Percentiles rank a stretch among this genome's conserved stretches.
These are phyloP conservation scores for Sphaerophoria taeniata DNA, from an alignment of 2,888 invertebrate genomes.

Conservation along the genomic window DNA sequence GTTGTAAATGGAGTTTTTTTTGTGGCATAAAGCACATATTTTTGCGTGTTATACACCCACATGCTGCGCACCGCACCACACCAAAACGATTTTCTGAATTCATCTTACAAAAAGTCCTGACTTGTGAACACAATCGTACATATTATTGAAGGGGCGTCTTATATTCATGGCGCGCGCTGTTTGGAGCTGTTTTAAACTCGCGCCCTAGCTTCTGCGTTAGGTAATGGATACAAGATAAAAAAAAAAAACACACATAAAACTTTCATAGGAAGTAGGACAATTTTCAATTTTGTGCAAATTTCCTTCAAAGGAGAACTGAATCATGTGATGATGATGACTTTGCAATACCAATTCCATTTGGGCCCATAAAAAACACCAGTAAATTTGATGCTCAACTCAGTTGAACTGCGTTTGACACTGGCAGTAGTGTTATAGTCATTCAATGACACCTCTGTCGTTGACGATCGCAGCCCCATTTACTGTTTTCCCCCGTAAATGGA, in stretches of 20 bases:
- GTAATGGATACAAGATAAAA: neutral
- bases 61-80: neutral
- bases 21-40: constrained; percentile 25
- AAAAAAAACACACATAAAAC: neutral
- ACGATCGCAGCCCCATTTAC: constrained; percentile 38
- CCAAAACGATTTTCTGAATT: neutral
- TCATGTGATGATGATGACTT: constrained; percentile 59
- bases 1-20: constrained; percentile 24
- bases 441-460: constrained; percentile 39
- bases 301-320: constrained; percentile 41
- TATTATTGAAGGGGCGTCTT: neutral
- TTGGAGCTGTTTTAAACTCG: neutral
- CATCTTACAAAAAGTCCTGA: constrained; percentile 25
- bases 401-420: constrained; percentile 19
- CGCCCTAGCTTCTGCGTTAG: neutral
- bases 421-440: constrained; percentile 8
- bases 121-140: constrained; percentile 11
- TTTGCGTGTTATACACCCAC: constrained; percentile 26
- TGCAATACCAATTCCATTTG: constrained; percentile 54
- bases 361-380: constrained; percentile 36
- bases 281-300: constrained; percentile 64
- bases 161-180: neutral
- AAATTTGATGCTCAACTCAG: constrained; percentile 38
- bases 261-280: constrained; percentile 22
- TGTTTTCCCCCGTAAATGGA: constrained; percentile 4